Evolutionary conservation across 2,113 vertebrate species (phyloP).

Genomic region (Thermophis baileyi): DNA sequence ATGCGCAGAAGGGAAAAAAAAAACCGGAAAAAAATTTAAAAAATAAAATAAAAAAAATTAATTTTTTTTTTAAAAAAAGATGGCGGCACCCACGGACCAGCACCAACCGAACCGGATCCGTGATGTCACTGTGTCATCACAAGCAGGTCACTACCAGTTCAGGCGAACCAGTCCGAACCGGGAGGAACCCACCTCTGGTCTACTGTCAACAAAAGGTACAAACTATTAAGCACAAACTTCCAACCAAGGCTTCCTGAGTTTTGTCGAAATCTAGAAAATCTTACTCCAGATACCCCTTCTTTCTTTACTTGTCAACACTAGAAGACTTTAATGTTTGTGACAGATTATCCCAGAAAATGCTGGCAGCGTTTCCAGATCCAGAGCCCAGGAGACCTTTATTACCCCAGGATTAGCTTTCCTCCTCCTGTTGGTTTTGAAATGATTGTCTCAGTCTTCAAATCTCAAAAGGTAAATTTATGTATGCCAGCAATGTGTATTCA

Average conservation of each 20-base stretch:
- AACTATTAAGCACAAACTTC: no score
- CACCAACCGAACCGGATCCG: no score
- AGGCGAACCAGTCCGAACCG: no score
- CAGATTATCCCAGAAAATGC: not conserved
- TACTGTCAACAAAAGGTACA: not conserved
- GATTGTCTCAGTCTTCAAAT: not conserved
- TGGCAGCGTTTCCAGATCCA: not conserved
- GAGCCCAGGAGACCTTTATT: no score
- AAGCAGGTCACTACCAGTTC: no score
- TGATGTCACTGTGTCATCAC: no score
- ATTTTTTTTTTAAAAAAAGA: no score
- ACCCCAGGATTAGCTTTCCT: not conserved
- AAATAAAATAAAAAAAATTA: no score
- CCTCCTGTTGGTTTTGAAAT: not conserved
- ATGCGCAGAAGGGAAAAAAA: no score
- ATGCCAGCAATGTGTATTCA: constrained; percentile 16
- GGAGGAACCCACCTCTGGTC: no score
- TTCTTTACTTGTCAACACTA: not conserved
- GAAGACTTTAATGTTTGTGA: not conserved
- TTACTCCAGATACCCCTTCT: not conserved
- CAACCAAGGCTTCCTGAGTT: not conserved
- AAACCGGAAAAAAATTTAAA: no score
- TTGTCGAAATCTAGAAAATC: not conserved
- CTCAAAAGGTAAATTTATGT: constrained; percentile 13
- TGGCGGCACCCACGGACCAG: no score